Conservation (phyloP, 2,113 vertebrate species). For the Egretta garzetta region DNA sequence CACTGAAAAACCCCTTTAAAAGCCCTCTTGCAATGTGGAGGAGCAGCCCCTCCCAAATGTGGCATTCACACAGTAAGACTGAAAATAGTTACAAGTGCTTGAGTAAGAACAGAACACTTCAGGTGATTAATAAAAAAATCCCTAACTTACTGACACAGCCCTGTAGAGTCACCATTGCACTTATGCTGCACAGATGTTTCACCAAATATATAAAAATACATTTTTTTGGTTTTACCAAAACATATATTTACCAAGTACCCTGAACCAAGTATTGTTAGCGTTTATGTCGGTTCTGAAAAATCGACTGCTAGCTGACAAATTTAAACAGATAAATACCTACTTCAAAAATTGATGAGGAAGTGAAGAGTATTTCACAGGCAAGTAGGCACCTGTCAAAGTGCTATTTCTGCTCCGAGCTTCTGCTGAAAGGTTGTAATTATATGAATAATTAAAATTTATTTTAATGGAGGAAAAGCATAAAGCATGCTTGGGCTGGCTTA, state of each 20-base stretch:
- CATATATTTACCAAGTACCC: background rate
- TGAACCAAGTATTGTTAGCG: rapidly evolving
- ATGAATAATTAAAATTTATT: background rate
- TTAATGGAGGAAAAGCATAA: background rate
- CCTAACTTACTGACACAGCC: background rate
- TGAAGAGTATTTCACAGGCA: background rate
- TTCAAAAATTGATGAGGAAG: background rate
- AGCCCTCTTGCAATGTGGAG: background rate
- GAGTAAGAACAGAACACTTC: background rate
- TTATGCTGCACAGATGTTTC: background rate
- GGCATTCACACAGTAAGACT: background rate
- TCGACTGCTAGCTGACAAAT: background rate
- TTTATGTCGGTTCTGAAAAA: background rate
- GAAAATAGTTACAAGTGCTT: background rate
- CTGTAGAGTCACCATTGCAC: background rate
- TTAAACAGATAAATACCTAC: background rate
- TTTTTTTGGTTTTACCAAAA: background rate
- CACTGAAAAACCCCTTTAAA: background rate
- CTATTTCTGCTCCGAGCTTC: background rate
- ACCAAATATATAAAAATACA: background rate
- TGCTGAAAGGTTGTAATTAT: background rate
- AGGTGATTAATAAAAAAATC: background rate
- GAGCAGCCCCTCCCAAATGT: background rate
- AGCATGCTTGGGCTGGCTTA: background rate
- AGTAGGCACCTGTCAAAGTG: background rate